Evolutionary conservation across 2,888 invertebrate species (phyloP).

Genomic region (Adelognathus sp.): DNA sequence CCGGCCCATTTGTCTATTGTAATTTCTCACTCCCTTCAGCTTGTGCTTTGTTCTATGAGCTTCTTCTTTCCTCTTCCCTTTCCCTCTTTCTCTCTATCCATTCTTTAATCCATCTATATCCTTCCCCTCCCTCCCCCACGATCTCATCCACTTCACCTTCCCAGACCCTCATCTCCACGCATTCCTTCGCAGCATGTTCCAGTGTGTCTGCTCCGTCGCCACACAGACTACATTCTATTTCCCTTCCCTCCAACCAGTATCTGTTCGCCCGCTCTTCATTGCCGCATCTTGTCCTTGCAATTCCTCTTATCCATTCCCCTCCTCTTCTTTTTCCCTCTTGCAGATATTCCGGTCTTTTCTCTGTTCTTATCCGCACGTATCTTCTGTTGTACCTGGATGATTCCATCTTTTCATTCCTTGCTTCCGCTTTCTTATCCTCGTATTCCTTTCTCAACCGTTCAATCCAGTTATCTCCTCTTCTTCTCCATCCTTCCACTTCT

Average conservation of each 20-base stretch:
- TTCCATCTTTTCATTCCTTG: neutral
- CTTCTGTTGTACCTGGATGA: neutral
- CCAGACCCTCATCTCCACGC: no score
- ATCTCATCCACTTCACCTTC: no score
- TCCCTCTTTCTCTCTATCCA: no score
- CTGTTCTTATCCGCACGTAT: neutral
- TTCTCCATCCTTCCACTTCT: neutral
- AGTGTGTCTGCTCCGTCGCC: neutral
- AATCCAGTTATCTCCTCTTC: neutral
- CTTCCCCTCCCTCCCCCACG: no score
- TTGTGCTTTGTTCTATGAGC: no score
- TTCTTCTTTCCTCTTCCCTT: no score
- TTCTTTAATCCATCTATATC: no score
- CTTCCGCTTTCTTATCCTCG: no score
- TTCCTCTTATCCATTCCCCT: neutral
- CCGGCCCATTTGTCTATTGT: no score
- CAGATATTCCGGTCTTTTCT: neutral
- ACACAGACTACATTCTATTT: slow-evolving; percentile 2
- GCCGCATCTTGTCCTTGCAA: slow-evolving; percentile 6
- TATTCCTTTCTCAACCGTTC: neutral
- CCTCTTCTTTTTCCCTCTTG: neutral
- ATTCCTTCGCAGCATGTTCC: no score
- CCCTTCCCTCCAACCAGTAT: neutral
- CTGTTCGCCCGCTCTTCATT: neutral
- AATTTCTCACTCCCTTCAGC: no score